phyloP scores from a whole-genome alignment of 2,888 invertebrate species.

The Pachymerium ferrugineum region DNA sequence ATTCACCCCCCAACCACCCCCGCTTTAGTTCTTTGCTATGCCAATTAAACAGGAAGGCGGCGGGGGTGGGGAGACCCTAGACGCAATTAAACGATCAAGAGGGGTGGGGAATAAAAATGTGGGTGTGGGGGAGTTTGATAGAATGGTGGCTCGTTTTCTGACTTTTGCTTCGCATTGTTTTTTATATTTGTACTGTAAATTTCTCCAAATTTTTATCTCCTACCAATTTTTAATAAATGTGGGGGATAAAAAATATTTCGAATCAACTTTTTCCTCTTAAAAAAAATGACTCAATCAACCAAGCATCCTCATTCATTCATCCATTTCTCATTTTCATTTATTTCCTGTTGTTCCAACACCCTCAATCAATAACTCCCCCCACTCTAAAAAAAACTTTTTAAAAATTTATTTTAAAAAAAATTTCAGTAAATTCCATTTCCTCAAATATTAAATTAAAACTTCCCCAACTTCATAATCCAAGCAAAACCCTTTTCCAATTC shows the following conservation, averaged over 20 bases:
- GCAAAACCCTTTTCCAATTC: too few species aligned
- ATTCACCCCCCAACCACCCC: conserved; percentile 23
- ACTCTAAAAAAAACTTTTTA: too few species aligned
- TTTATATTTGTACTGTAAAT: neutral
- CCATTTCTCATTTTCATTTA: too few species aligned
- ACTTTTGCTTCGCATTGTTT: neutral
- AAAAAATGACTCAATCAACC: too few species aligned
- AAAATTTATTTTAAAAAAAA: too few species aligned
- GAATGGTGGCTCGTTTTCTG: neutral
- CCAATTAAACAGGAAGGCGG: conserved; percentile 17
- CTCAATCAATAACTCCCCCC: too few species aligned
- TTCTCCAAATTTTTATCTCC: neutral
- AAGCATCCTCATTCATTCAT: too few species aligned
- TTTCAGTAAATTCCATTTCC: too few species aligned
- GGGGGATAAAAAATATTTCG: neutral
- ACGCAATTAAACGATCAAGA: conserved; percentile 23
- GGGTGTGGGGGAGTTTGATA: neutral
- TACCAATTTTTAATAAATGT: neutral
- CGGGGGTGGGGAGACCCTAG: neutral
- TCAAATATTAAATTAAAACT: too few species aligned
- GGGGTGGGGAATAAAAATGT: conserved; percentile 15
- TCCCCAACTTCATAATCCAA: too few species aligned
- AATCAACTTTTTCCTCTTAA: too few species aligned
- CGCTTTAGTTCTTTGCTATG: conserved; percentile 25
- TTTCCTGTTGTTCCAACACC: too few species aligned